Conservation (phyloP, 2,113 vertebrate species). For the Zingel zingel region DNA sequence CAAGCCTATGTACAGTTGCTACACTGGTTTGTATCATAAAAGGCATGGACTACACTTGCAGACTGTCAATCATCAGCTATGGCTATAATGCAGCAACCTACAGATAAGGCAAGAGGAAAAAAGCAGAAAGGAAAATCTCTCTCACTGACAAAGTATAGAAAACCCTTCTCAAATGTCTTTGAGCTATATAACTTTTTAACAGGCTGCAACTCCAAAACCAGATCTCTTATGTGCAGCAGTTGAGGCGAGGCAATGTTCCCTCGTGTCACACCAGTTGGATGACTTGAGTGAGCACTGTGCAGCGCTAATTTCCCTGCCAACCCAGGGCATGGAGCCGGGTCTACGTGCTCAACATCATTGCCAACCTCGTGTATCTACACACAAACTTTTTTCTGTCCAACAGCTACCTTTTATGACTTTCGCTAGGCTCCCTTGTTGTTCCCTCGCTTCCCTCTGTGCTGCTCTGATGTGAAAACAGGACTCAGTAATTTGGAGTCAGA, state of each 20-base stretch:
- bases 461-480: constrained; percentile 48
- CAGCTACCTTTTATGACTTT: constrained; percentile 62
- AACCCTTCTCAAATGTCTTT: constrained; percentile 54
- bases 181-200: constrained; percentile 66
- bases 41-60: background rate
- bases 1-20: constrained; percentile 7
- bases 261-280: constrained; percentile 50
- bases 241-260: constrained; percentile 44
- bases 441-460: constrained; percentile 27
- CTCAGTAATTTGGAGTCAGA: constrained; percentile 69
- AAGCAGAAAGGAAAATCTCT: constrained; percentile 22
- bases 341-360: constrained; percentile 19
- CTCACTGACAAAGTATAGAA: constrained; percentile 37
- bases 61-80: constrained; percentile 26
- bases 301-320: constrained; percentile 52
- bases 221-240: constrained; percentile 58
- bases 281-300: constrained; percentile 50
- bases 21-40: constrained; percentile 27
- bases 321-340: constrained; percentile 25
- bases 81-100: constrained; percentile 20
- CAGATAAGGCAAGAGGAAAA: constrained; percentile 38
- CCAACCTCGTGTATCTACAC: constrained; percentile 51
- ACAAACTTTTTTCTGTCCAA: constrained; percentile 37
- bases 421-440: constrained; percentile 39
- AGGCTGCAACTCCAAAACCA: constrained; percentile 45